These are phyloP conservation scores for Brevimyrus niger DNA, from an alignment of 2,113 vertebrate species.

Conservation along the genomic window DNA sequence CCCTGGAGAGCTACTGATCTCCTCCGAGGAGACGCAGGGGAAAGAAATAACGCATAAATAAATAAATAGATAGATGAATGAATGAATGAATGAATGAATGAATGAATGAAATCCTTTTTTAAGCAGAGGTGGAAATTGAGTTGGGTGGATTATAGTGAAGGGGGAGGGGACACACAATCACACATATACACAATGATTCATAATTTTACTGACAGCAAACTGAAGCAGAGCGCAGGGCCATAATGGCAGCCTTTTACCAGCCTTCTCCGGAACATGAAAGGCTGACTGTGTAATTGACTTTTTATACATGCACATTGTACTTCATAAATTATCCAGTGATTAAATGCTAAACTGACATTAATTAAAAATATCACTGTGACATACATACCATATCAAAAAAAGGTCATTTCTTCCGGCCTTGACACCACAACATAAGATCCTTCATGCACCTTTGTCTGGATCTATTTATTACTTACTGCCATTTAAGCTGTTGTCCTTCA, in stretches of 20 bases:
- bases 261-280: conserved; percentile 37
- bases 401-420: neutral
- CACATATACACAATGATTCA: conserved; percentile 9
- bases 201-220: conserved; percentile 4
- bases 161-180: neutral
- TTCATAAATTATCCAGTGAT: conserved; percentile 41
- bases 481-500: neutral
- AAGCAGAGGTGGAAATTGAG: conserved; percentile 27
- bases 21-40: conserved; percentile 33
- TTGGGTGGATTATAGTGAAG: conserved; percentile 27
- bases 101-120: conserved; percentile 18
- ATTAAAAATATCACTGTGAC: conserved; percentile 46
- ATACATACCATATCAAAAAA: conserved; percentile 1
- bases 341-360: conserved; percentile 42
- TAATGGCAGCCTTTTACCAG: conserved; percentile 32
- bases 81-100: conserved; percentile 27
- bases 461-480: neutral
- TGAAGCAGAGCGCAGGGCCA: conserved; percentile 14
- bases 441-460: neutral
- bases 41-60: conserved; percentile 32
- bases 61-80: conserved; percentile 26
- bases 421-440: neutral
- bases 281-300: conserved; percentile 38
- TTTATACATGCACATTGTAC: conserved; percentile 20
- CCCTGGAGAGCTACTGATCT: conserved; percentile 37